Evolutionary conservation across 2,888 invertebrate genomes (phyloP), one percentile per base, ranked within the genome.

Genomic region (Aphelenchoides bicaudatus): DNA sequence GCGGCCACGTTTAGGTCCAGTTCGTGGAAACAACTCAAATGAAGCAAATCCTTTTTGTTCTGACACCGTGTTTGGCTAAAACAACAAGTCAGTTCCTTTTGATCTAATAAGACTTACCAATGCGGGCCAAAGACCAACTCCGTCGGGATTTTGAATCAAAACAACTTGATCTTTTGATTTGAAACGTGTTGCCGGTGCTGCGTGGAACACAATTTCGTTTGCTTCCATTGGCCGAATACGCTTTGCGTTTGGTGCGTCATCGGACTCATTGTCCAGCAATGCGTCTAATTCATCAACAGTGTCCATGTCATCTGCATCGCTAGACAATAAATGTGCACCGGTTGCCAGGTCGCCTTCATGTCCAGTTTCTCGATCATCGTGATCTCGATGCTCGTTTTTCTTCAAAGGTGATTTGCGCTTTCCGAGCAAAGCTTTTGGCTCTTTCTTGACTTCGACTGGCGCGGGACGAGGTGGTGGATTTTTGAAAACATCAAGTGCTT

Each of bases 211-310:
- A 6, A 43, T 25, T n/a, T 43, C 43, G 43, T 43, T 43, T 25
- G 43, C 16, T 6, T 19, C 10, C 43, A 43, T 21, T 19, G 16
- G 43, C 10, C 43, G 43, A 6, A 19, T 19, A n/a, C 43, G 43
- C 25, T 43, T 43, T 6, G 43, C 10, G 10, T 10, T 19, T 25
- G 43, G 43, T n/a, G 10, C 34, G 16, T 10, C 16, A 19, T 10
- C 43, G 6, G 23, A 10, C 10, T 19, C 23, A n/a, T n/a, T n/a
- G n/a, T n/a, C n/a, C n/a, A n/a, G n/a, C n/a, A n/a, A n/a, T n/a
- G n/a, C n/a, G n/a, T n/a, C n/a, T n/a, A n/a, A n/a, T 25, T 43
- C 43, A 19, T 43, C 43, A n/a, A 21, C 43, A n/a, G 21, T 43
- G 10, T 43, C 43, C 43, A 21, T 25, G 10, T 6, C 43, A 19